phyloP scores from a whole-genome alignment of 2,113 vertebrate species.

The Gasterosteus nipponicus region DNA sequence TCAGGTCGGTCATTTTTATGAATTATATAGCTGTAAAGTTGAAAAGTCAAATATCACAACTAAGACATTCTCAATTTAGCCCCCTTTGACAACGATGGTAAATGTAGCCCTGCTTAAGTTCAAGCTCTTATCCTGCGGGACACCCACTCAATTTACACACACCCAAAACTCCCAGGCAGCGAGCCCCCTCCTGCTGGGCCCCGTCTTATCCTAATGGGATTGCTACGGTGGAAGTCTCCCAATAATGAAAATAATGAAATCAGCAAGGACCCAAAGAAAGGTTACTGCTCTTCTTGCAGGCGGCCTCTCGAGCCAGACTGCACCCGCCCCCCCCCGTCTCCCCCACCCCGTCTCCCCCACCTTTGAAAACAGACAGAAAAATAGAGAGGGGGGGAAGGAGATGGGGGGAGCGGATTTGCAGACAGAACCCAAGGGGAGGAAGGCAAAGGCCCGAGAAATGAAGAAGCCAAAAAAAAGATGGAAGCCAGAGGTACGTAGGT shows the following conservation, averaged over 20 bases:
- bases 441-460: constrained; percentile 28
- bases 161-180: constrained; percentile 44
- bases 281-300: constrained; percentile 53
- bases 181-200: constrained; percentile 66
- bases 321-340: neutral
- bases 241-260: constrained; percentile 79
- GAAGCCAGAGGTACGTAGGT: neutral
- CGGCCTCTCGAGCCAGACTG: constrained; percentile 51
- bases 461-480: too few relatives aligned
- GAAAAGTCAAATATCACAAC: constrained; percentile 37
- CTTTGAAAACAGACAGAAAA: constrained; percentile 50
- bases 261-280: constrained; percentile 71
- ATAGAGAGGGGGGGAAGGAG: constrained; percentile 35
- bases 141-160: constrained; percentile 9
- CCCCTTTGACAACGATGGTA: constrained; percentile 28
- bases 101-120: constrained; percentile 47
- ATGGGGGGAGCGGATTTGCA: too few relatives aligned
- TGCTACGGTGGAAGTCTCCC: constrained; percentile 74
- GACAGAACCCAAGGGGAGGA: constrained; percentile 35
- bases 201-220: constrained; percentile 78
- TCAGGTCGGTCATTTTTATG: neutral
- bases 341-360: neutral
- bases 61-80: constrained; percentile 40
- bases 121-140: constrained; percentile 41
- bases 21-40: constrained; percentile 18